A percentile compares a stretch with the other conserved stretches of the same genome.
These are phyloP conservation scores for Cosmia pyralina DNA, from an alignment of 2,888 invertebrate species.

Conservation along the genomic window DNA sequence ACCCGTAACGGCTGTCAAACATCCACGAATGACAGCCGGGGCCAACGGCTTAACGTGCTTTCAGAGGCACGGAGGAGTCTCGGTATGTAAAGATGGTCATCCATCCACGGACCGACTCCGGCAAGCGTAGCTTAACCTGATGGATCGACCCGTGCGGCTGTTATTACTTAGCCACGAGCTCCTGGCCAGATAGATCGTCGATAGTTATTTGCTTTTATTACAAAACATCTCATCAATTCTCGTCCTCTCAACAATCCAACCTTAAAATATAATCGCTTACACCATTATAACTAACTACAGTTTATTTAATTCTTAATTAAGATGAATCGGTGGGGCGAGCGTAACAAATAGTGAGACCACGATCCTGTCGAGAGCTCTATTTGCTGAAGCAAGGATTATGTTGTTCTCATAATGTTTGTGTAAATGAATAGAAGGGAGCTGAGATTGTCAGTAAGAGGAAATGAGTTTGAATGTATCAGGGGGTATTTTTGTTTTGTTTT, in stretches of 20 bases:
- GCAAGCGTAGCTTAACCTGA: no score
- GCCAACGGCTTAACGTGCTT: no score
- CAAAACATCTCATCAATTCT: not conserved
- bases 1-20: no score
- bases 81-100: no score
- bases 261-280: constrained; percentile 13
- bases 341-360: constrained; percentile 34
- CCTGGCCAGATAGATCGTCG: no score
- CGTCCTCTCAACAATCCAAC: not conserved
- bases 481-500: not conserved
- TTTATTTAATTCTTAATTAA: constrained; percentile 50
- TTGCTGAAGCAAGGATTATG: constrained; percentile 34
- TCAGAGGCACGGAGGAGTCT: no score
- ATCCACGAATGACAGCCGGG: no score
- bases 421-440: constrained; percentile 20
- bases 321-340: constrained; percentile 34
- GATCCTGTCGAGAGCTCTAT: constrained; percentile 39
- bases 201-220: not conserved
- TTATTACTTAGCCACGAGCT: no score
- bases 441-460: constrained; percentile 10
- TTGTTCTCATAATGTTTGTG: constrained; percentile 28
- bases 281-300: constrained; percentile 39
- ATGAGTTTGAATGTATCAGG: constrained; percentile 24
- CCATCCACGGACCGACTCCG: no score
- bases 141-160: no score